Base-by-base conservation (phyloP, 1,140 invertebrate genomes). In the Neomicropteryx cornuta region DNA sequence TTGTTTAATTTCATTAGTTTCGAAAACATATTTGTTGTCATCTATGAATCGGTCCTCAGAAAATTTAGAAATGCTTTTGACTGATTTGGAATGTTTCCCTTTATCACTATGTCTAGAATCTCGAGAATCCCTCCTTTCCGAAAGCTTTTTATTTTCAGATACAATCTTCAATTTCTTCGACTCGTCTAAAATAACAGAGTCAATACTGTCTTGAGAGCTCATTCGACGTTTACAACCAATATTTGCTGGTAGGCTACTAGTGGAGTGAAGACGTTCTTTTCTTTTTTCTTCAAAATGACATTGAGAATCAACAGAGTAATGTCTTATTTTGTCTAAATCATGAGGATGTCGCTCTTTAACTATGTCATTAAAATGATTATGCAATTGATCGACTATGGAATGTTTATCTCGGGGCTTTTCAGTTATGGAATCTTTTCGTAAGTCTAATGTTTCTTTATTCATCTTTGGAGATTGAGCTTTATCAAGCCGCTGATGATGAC, bases 191-290 rank as follows among this genome's bases (percentile, higher is more conserved):
- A 73, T 72, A 2, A 63, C 39, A 23, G 67, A 69, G 29, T 79
- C 76, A 23, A 74, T 52, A 50, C 67, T 74, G 41, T 88, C 85
- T 50, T 87, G 82, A 2, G 80, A 83, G 32, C 83, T 85, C 39
- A 83, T 73, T 34, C 83, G 72, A 28, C 85, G 68, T 56, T 87
- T 87, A 20, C 73, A 68, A 1, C 74, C 70, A 21, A 76, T 68
- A 24, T 75, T 72, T 2, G 76, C 74, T 0, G 81, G 78, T 30
- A 79, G 68, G 55, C 73, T 78, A 35, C 71, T 73, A 52, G 70
- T 71, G 5, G 66, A 68, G 55, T 62, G 67, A 29, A 68, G 45
- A 19, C 71, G 61, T 46, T 73, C 71, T 56, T 73, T 72, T 24
- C 70, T 45, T 55, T 70, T 69, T 27, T 51, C 49, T 38, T 68